Base-by-base conservation (phyloP, 2,113 vertebrate genomes). In the Sakesphorus luctuosus region DNA sequence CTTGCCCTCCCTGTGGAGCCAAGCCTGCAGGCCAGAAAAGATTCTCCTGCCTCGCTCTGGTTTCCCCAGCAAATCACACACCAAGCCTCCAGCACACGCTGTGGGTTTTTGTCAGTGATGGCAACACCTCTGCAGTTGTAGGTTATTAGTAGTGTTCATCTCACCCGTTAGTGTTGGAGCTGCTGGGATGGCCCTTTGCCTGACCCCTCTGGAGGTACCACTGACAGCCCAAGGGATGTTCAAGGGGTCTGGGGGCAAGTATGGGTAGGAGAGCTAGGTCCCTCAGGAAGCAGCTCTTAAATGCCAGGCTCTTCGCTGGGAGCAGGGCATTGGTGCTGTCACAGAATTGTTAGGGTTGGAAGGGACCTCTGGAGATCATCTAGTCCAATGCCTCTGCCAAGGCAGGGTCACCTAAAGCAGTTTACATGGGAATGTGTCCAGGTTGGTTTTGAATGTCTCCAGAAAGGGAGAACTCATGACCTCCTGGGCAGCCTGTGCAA, bases 51-150 rank as follows among this genome's bases (percentile, higher is more conserved):
- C 49, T 66, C 1, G 0, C 66, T 69, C 62, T 21, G 47, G 31
- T 33, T 72, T 18, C 13, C 72, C 24, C 71, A 52, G 59, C 71
- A 83, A 65, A 76, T 46, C 44, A 66, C 78, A 58, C 50, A 49
- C 23, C 66, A 61, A 82, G 47, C 33, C 56, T 36, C 12, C 4
- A 23, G 46, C 46, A 44, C 10, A 2, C 5, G 6, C 21, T 0
- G 0, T 10, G 43, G 75, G 49, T 38, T 43, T 47, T 25, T 3
- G 2, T 14, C 10, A 7, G 46, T 2, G 1, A 40, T 13, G 66
- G 66, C 18, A 71, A 31, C 9, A 11, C 25, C 76, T 90, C 52
- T 7, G 3, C 33, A 72, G 33, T 2, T 66, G 52, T 8, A 76
- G n/a, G n/a, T 33, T 49, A 75, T 5, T 55, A 31, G 67, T 93